Evolutionary conservation across 2,113 vertebrate genomes (phyloP).

Genomic region (Pelmatolapia mariae): DNA sequence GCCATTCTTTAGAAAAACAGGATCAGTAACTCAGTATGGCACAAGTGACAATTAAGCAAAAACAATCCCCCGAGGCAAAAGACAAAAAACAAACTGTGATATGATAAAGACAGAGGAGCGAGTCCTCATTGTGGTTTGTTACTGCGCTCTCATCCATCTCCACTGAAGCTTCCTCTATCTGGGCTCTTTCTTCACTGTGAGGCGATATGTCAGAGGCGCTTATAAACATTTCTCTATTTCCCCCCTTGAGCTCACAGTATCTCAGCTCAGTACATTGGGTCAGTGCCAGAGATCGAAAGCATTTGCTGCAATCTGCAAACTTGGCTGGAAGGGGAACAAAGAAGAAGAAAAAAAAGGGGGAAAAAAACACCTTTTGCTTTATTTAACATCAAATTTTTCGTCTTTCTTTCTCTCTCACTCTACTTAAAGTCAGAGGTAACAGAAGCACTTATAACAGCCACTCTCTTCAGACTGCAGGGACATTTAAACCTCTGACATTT

Average conservation of each 20-base stretch:
- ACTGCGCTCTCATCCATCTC: constrained; percentile 10
- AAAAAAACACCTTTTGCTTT: neutral
- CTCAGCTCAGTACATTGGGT: constrained; percentile 46
- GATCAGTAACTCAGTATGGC: neutral
- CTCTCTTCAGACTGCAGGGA: neutral
- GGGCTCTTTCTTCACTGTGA: neutral
- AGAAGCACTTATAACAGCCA: constrained; percentile 21
- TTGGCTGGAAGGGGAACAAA: neutral
- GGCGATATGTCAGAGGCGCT: constrained; percentile 29
- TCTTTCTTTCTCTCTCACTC: neutral
- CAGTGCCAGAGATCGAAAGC: constrained; percentile 47
- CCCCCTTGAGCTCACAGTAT: constrained; percentile 35
- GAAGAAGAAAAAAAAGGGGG: neutral
- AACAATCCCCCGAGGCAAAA: neutral
- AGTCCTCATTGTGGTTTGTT: neutral
- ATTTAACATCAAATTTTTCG: neutral
- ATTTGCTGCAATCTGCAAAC: constrained; percentile 25
- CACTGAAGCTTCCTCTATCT: neutral
- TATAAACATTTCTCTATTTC: constrained; percentile 34
- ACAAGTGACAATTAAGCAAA: neutral
- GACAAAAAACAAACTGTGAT: neutral
- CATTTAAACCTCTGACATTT: constrained; percentile 53
- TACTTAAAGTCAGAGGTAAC: neutral
- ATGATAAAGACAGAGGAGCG: neutral
- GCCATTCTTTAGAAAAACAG: neutral